phyloP scores from a whole-genome alignment of 2,888 invertebrate genomes.

The Lymantria dispar region DNA sequence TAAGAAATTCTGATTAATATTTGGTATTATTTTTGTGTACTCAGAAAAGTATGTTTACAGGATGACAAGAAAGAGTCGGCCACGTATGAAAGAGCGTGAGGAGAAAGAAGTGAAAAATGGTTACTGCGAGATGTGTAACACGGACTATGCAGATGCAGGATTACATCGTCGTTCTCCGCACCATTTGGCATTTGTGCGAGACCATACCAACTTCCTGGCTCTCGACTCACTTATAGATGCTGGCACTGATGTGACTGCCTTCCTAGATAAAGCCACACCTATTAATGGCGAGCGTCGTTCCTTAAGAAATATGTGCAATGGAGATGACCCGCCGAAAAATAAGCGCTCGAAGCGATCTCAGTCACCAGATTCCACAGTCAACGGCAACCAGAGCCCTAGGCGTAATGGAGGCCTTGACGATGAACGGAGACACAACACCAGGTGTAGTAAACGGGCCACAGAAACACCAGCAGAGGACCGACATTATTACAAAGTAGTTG shows the following conservation, averaged over 20 bases:
- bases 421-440: constrained; percentile 58
- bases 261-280: constrained; percentile 83
- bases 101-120: constrained; percentile 80
- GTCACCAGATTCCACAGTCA: constrained; percentile 54
- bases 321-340: constrained; percentile 50
- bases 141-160: constrained; percentile 86
- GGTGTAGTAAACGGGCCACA: constrained; percentile 52
- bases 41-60: constrained; percentile 46
- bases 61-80: constrained; percentile 81
- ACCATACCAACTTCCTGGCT: constrained; percentile 88
- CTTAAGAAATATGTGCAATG: constrained; percentile 66
- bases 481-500: constrained; percentile 88
- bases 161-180: constrained; percentile 88
- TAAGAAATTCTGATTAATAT: background rate
- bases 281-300: constrained; percentile 65
- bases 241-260: constrained; percentile 86
- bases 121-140: constrained; percentile 91
- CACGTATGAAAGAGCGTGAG: constrained; percentile 68
- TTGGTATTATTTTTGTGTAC: background rate
- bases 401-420: constrained; percentile 58
- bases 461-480: constrained; percentile 52
- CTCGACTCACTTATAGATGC: constrained; percentile 86
- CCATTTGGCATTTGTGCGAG: constrained; percentile 88
- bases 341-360: constrained; percentile 57
- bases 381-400: constrained; percentile 53